phyloP scores from a whole-genome alignment of 2,888 invertebrate genomes.

The Galerucella calmariensis region DNA sequence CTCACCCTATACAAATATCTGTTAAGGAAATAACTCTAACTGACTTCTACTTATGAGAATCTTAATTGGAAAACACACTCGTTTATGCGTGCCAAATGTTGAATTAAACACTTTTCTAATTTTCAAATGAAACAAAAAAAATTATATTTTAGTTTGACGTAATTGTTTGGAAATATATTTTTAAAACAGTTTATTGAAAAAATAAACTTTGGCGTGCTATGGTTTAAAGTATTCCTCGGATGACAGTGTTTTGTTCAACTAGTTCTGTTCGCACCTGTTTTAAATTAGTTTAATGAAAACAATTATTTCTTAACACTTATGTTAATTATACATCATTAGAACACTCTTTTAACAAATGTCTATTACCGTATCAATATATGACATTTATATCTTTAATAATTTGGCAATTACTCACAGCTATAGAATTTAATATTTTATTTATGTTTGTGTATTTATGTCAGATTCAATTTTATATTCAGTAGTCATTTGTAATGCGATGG shows the following conservation, averaged over 20 bases:
- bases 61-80: neutral
- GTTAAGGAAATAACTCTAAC: no score
- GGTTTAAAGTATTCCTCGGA: neutral
- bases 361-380: no score
- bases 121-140: slow-evolving; percentile 8
- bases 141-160: slow-evolving; percentile 6
- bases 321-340: neutral
- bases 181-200: neutral
- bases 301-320: neutral
- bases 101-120: neutral
- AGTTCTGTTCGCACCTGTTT: neutral
- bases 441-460: no score
- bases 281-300: neutral
- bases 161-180: slow-evolving; percentile 7
- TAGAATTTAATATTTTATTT: no score
- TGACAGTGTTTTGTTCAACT: neutral
- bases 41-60: no score
- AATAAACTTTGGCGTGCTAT: slow-evolving; percentile 7
- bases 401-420: no score
- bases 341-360: no score
- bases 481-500: no score
- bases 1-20: no score
- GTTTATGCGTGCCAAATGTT: neutral
- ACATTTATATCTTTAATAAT: no score
- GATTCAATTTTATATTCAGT: no score